Evolutionary conservation across 2,113 vertebrate species (phyloP).

Genomic region (Charina bottae): DNA sequence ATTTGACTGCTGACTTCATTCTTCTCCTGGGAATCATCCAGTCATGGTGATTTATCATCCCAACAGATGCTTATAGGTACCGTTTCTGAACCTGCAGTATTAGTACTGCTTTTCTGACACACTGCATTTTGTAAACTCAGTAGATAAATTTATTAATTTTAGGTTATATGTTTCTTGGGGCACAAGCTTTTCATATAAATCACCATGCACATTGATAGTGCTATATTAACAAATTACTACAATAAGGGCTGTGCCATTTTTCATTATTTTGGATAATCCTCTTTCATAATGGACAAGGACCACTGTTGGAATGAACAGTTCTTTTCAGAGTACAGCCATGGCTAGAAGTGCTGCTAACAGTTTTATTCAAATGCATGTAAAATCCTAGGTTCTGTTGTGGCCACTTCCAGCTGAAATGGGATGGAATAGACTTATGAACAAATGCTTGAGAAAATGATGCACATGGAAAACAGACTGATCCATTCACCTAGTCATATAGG

Average conservation of each 20-base stretch:
- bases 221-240: neutral
- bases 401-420: neutral
- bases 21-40: constrained; percentile 4
- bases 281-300: neutral
- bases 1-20: neutral
- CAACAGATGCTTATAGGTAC: neutral
- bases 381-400: neutral
- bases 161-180: neutral
- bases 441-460: neutral
- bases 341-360: neutral
- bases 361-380: no score
- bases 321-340: neutral
- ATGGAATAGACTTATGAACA: neutral
- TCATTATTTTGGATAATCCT: neutral
- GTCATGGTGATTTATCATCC: neutral
- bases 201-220: neutral
- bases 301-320: neutral
- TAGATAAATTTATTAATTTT: neutral
- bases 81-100: neutral
- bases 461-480: neutral
- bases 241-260: neutral
- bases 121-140: neutral
- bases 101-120: neutral
- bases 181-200: neutral
- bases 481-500: neutral